Base-by-base conservation (phyloP, 2,888 invertebrate species). In the Athrips mouffetella region DNA sequence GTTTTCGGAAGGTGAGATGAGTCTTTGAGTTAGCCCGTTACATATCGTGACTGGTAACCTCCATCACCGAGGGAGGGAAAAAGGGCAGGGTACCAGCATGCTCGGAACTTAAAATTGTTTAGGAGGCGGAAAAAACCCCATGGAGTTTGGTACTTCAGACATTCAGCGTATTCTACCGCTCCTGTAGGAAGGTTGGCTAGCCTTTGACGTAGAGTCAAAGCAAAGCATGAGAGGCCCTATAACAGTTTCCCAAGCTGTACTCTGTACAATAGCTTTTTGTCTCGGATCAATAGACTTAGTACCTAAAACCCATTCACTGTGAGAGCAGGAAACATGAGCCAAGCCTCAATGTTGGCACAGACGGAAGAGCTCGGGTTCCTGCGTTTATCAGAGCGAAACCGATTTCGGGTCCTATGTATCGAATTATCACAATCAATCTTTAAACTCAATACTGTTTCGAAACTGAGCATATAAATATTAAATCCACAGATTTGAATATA, bases 311-410 rank as follows among this genome's bases (percentile, higher is more conserved):
- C 6, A 15, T 42, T 80, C 71, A 86, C 82, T 47, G 87, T 84
- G 83, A 92, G 40, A 47, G 90, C 93, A 64, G 92, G 93, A 78
- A 94, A 93, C 51, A 91, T 60, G 80, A 55, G 92, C 93, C 62
- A 89, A 89, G 66, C 92, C 92, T 74, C 90, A 91, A 91, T 80
- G 92, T 92, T 77, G 93, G 20, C 20, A 37, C 37, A 21, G 37
- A 6, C 37, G 93, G 93, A 77, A 94, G 93, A 64, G 91, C 87
- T 93, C 92, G 74, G 90, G 91, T 48, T 73, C 74, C 70, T 65
- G 64, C 62, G 57, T 61, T 92, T 92, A 85, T 92, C 13, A 93
- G 92, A 58, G 84, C 82, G 59, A 91, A 75, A 77, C 79, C 60
- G 58, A 69, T 67, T 77, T 81, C 55, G 67, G 73, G 65, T 65